Base-by-base conservation (phyloP, 2,113 vertebrate genomes). In the Nansenia antarctica region DNA sequence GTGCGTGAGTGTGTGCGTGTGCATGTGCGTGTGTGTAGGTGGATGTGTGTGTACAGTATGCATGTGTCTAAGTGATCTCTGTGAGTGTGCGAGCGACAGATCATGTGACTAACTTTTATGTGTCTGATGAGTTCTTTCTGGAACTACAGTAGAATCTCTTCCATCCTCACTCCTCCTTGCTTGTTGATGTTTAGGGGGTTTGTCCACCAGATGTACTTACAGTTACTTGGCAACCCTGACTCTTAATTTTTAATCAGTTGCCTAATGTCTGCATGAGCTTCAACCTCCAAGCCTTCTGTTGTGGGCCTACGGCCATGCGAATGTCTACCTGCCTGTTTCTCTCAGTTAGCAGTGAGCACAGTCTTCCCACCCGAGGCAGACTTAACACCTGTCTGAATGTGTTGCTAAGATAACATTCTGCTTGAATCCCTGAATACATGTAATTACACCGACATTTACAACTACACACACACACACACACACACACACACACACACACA, bases 281-380 rank as follows among this genome's bases (percentile, higher is more conserved):
- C 73, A 74, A 34, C 66, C 67, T 78, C 35, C 67, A 69, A 67
- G 20, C 60, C 67, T 80, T 85, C 79, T 67, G 62, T 79, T 86
- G 83, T 67, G 72, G 76, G 77, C 71, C 66, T n/a, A 69, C 3
- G 73, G 85, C 81, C 77, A 72, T 70, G 74, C 39, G 66, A 81
- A 85, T 84, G 84, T 88, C 88, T 86, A 84, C 82, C 86, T 88
- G 83, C 86, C 86, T 87, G 85, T 83, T 87, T 85, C 84, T 87
- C 82, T 85, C 83, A 90, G 88, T 80, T 82, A 76, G 77, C 74
- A 62, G n/a, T n/a, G n/a, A n/a, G n/a, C 52, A 76, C 26, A 57
- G 72, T 68, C 73, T 65, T 75, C 59, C 69, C 77, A 76, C 64
- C 20, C 6, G 18, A 47, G 57, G 72, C 68, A 71, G 62, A 69